Evolutionary conservation across 2,797 vertebrate species (phyloP).

Genomic region (Coreius guichenoti): DNA sequence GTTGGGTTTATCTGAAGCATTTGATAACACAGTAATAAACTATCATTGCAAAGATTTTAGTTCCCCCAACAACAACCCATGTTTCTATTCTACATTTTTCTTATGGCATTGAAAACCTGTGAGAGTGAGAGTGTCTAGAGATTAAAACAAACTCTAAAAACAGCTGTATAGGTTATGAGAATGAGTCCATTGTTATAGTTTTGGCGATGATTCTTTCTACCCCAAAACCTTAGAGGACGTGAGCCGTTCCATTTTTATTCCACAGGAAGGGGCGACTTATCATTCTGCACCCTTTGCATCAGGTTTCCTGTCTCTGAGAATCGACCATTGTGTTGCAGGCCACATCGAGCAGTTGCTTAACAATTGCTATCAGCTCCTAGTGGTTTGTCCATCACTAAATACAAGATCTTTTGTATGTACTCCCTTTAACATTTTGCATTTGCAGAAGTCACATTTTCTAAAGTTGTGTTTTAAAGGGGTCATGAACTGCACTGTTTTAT

Average conservation of each 20-base stretch:
- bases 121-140: not conserved
- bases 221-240: conserved; percentile 15
- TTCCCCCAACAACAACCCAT: not conserved
- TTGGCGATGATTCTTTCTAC: conserved; percentile 58
- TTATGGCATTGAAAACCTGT: not conserved
- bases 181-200: conserved; percentile 68
- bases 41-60: not conserved
- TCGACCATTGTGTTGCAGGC: conserved; percentile 70
- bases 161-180: conserved; percentile 66
- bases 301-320: conserved; percentile 69
- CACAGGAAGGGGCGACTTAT: conserved; percentile 66
- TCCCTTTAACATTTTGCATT: not conserved
- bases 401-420: not conserved
- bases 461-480: not conserved
- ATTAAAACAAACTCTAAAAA: not conserved
- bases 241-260: conserved; percentile 55
- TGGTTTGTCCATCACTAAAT: not conserved
- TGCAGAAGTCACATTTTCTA: not conserved
- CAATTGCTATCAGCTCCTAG: conserved; percentile 43
- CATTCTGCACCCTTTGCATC: conserved; percentile 56
- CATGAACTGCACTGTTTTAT: no score
- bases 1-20: not conserved
- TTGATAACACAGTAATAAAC: not conserved
- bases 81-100: not conserved
- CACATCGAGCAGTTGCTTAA: conserved; percentile 53